Conservation (phyloP, 1,140 invertebrate species). For the Aporrectodea caliginosa region DNA sequence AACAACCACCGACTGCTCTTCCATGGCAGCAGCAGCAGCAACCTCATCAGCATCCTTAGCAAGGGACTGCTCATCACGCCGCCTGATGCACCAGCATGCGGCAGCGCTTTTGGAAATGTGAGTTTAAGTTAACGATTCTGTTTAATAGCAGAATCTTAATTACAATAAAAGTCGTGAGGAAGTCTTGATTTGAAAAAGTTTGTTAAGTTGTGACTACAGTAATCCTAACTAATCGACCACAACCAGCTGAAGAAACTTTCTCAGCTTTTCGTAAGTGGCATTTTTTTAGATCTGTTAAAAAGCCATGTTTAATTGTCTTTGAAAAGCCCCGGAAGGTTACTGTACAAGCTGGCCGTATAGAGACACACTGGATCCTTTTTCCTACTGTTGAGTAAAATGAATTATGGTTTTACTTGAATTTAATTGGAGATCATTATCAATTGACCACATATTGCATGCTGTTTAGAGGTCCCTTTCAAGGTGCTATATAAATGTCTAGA, state of each 20-base stretch:
- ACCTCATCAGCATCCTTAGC: slow-evolving; percentile 55
- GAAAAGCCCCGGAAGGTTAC: too few relatives aligned
- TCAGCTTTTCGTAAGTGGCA: too few relatives aligned
- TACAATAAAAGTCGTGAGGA: too few relatives aligned
- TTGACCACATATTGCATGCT: slow-evolving; percentile 25
- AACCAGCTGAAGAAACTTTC: too few relatives aligned
- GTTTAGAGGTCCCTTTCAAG: slow-evolving; percentile 9
- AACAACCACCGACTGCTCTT: slow-evolving; percentile 54
- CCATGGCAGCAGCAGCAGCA: slow-evolving; percentile 55
- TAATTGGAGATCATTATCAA: slow-evolving; percentile 10
- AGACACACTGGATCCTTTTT: neutral
- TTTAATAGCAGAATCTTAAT: too few relatives aligned
- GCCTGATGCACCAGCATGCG: slow-evolving; percentile 47
- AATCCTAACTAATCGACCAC: too few relatives aligned
- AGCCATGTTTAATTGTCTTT: too few relatives aligned
- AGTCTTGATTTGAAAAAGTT: too few relatives aligned
- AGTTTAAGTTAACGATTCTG: too few relatives aligned
- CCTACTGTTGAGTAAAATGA: neutral
- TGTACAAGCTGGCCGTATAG: neutral
- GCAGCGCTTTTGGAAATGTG: slow-evolving; percentile 54
- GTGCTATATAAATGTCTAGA: slow-evolving; percentile 2
- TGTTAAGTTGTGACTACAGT: too few relatives aligned
- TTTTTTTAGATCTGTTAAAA: too few relatives aligned
- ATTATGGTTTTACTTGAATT: neutral
- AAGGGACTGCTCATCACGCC: slow-evolving; percentile 53